Percentiles rank a stretch among this genome's conserved stretches.
Conservation (phyloP, 2,797 vertebrate species). For the Coluber constrictor region DNA sequence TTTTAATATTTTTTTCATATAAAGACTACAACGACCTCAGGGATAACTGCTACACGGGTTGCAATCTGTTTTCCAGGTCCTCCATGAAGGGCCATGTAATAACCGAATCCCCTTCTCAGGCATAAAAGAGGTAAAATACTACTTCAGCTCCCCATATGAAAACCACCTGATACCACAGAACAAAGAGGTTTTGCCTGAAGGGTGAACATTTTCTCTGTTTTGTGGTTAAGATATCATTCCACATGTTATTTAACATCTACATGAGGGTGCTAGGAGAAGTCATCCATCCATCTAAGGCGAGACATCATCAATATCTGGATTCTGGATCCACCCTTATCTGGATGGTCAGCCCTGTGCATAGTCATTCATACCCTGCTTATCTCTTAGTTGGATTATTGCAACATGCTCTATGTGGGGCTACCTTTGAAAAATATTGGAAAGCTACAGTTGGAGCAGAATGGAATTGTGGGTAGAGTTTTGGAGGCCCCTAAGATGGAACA, state of each 20-base stretch:
- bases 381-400: not conserved
- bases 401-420: not conserved
- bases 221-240: not conserved
- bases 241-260: not conserved
- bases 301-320: not conserved
- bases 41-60: conserved; percentile 39
- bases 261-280: not conserved
- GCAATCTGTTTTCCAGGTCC: conserved; percentile 41
- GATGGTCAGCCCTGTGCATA: not conserved
- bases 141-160: not conserved
- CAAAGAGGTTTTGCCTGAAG: not conserved
- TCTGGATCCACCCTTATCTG: not conserved
- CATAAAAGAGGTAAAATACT: conserved; percentile 26
- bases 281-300: not conserved
- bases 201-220: not conserved
- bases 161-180: not conserved
- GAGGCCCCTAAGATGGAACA: not conserved
- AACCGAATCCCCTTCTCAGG: conserved; percentile 32
- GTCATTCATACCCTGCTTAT: not conserved
- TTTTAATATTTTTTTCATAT: conserved; percentile 45
- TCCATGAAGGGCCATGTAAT: conserved; percentile 12
- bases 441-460: not conserved
- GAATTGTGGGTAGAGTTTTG: not conserved
- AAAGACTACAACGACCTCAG: conserved; percentile 46
- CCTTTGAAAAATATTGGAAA: not conserved